Evolutionary conservation across 2,113 vertebrate genomes (phyloP).

Genomic region (Cyanistes caeruleus): DNA sequence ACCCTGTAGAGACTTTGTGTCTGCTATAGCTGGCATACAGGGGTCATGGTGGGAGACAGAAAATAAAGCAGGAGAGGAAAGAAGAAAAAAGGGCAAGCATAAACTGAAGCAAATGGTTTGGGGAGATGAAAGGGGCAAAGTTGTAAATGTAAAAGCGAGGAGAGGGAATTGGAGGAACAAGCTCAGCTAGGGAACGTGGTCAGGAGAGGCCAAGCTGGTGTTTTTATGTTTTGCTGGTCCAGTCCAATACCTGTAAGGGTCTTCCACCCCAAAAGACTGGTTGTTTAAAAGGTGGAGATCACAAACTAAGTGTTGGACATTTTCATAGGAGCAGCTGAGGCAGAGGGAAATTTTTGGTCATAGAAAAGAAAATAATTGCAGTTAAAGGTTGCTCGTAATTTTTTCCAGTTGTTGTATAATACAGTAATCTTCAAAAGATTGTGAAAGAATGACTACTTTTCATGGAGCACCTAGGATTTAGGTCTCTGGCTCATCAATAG

Average conservation of each 20-base stretch:
- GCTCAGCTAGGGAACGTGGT: not conserved
- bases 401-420: not conserved
- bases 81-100: not conserved
- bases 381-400: not conserved
- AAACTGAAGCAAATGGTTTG: not conserved
- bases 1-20: not conserved
- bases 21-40: not conserved
- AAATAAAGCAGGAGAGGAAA: not conserved
- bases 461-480: not conserved
- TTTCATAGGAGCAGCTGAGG: not conserved
- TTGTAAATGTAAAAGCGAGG: not conserved
- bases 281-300: not conserved
- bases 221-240: not conserved
- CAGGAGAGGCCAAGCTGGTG: not conserved
- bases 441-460: not conserved
- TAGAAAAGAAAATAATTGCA: not conserved
- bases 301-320: not conserved
- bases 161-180: not conserved
- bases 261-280: not conserved
- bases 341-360: not conserved
- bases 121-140: not conserved
- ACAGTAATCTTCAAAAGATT: not conserved
- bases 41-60: not conserved
- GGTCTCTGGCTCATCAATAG: rapidly evolving
- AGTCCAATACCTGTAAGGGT: not conserved